Base-by-base conservation (phyloP, 2,113 vertebrate genomes). In the Bucco capensis region DNA sequence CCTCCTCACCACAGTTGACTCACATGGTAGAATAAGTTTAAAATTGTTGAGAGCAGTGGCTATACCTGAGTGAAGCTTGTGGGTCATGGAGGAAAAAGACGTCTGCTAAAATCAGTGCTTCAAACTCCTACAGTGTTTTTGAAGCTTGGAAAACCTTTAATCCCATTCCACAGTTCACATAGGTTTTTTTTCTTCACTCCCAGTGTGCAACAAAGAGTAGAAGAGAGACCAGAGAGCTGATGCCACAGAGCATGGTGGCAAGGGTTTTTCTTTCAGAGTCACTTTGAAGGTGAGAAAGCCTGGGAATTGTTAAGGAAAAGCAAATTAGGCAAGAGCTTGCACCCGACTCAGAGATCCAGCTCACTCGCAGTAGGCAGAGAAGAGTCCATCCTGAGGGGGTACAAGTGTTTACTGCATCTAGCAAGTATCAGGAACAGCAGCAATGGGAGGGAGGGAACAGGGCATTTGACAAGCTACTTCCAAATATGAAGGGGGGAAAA, bases 401-500 rank as follows among this genome's bases (percentile, higher is more conserved):
- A 44, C 56, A 90, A 73, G 69, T 38, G 23, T 69, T 88, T 78
- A 21, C 57, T 88, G 65, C 53, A 19, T 53, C 66, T 35, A 44
- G 49, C 70, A 83, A 70, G 65, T 78, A 51, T 90, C 84, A 83
- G 76, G 38, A 74, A 64, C 69, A 92, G 50, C 83, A 93, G 44
- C 85, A 71, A 79, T 25, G 16, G 62, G 61, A 88, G n/a, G 50
- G 67, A 76, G 67, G 44, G 77, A 73, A 28, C 74, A 92, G 71
- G 69, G 84, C 75, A 81, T 86, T 40, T 61, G 86, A 77, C 62
- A 78, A 54, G 73, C 65, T 91, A 31, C 53, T 97, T 95, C 89
- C 74, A 82, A 96, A 94, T 80, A 56, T 69, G 71, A 92, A 83
- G 86, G 80, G 61, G 86, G 22, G 81, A 92, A 97, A 97, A 91